phyloP scores from a whole-genome alignment of 2,797 vertebrate species.

The Chromis chromis region DNA sequence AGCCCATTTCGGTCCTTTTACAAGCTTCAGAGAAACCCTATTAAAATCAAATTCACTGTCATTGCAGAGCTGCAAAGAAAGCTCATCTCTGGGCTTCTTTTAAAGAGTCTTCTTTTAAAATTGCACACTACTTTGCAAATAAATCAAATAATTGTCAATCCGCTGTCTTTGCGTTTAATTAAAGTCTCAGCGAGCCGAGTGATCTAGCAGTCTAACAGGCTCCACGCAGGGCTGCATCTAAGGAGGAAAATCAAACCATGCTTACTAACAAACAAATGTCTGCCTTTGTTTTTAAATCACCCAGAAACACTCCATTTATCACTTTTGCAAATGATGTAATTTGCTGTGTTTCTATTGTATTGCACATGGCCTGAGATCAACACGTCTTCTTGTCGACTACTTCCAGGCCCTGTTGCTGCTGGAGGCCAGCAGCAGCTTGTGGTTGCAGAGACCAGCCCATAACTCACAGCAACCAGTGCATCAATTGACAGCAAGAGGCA shows the following conservation, averaged over 20 bases:
- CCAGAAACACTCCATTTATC: conserved; percentile 17
- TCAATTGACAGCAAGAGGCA: conserved; percentile 11
- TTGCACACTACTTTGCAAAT: not conserved
- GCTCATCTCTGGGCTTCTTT: no score
- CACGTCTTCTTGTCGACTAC: conserved; percentile 18
- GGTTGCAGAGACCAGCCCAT: not conserved
- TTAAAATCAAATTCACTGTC: no score
- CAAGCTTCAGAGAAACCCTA: no score
- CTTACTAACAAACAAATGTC: conserved; percentile 16
- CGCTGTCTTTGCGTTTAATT: not conserved
- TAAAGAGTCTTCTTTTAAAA: no score
- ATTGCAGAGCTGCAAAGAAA: no score
- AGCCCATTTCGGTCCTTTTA: no score
- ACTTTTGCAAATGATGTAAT: not conserved
- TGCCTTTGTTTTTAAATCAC: conserved; percentile 23
- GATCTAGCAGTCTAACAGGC: not conserved
- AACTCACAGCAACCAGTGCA: conserved; percentile 8
- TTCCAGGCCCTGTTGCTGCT: conserved; percentile 32
- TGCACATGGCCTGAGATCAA: conserved; percentile 29
- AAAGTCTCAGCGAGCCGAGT: not conserved
- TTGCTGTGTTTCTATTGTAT: conserved; percentile 4
- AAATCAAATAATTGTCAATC: not conserved
- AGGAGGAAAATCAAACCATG: not conserved
- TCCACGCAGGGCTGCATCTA: conserved; percentile 8
- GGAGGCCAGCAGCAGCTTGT: conserved; percentile 41